Conservation (phyloP, 2,113 vertebrate species). For the Phyllostomus hastatus region DNA sequence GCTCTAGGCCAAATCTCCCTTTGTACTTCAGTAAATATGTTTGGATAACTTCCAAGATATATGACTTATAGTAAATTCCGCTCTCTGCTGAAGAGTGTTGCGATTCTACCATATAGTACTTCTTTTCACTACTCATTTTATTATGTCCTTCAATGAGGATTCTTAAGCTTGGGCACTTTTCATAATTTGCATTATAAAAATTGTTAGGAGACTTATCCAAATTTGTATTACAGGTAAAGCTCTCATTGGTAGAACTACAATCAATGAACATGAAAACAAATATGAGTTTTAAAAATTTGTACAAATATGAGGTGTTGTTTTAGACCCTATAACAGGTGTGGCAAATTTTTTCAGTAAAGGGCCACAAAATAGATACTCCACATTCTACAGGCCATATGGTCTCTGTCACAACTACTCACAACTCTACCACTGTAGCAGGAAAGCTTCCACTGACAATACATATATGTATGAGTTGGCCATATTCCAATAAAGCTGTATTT, state of each 20-base stretch:
- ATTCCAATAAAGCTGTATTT: not conserved
- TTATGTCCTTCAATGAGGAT: not conserved
- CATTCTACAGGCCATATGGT: not conserved
- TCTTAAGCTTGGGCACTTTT: slow-evolving; percentile 1
- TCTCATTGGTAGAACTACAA: not conserved
- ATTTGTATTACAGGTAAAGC: not conserved
- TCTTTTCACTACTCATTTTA: not conserved
- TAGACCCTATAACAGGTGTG: not conserved
- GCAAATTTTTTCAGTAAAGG: not conserved
- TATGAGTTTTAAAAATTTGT: not conserved
- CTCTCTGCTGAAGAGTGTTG: not conserved
- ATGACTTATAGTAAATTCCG: not conserved
- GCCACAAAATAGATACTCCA: not conserved
- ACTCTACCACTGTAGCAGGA: not conserved
- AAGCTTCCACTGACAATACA: not conserved
- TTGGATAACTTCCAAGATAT: not conserved
- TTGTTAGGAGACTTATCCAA: not conserved
- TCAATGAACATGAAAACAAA: slow-evolving; percentile 16
- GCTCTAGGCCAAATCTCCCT: not conserved
- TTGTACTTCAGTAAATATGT: slow-evolving; percentile 9
- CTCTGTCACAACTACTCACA: not conserved
- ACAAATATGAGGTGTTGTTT: not conserved
- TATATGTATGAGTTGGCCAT: not conserved
- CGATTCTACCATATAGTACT: not conserved
- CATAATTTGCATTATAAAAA: slow-evolving; percentile 40